phyloP scores from a whole-genome alignment of 2,113 vertebrate species.

The Hippoglossus stenolepis region DNA sequence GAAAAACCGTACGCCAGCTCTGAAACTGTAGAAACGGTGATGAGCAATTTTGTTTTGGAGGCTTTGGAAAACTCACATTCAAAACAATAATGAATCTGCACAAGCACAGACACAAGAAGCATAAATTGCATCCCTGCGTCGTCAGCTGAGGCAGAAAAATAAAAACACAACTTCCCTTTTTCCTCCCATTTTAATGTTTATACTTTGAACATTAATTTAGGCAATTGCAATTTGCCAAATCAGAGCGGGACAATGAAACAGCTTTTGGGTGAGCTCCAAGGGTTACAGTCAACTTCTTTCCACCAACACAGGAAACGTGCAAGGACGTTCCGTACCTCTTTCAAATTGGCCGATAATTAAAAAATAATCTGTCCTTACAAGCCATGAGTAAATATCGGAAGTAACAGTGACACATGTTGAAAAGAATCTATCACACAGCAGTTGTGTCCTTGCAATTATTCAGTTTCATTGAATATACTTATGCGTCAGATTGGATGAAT shows the following conservation, averaged over 20 bases:
- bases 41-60: constrained; percentile 33
- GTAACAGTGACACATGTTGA: not conserved
- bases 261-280: too few relatives aligned
- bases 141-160: constrained; percentile 12
- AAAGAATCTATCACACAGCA: not conserved
- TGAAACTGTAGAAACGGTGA: constrained; percentile 9
- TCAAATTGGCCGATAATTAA: constrained; percentile 5
- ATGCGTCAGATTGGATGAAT: not conserved
- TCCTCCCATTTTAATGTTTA: constrained; percentile 9
- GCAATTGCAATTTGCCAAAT: constrained; percentile 2
- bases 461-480: not conserved
- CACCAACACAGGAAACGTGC: constrained; percentile 19
- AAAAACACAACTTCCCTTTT: constrained; percentile 12
- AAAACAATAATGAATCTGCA: constrained; percentile 38
- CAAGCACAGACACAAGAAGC: constrained; percentile 30
- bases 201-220: constrained; percentile 15
- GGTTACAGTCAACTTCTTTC: constrained; percentile 8
- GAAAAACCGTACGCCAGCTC: constrained; percentile 2
- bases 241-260: too few relatives aligned
- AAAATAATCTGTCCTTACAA: not conserved
- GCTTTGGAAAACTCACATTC: constrained; percentile 34
- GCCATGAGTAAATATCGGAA: not conserved
- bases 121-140: constrained; percentile 17
- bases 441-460: not conserved
- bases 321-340: not conserved